phyloP scores from a whole-genome alignment of 30 jellyfish, hydroid and myxozoan species.

The Aurelia sp. region DNA sequence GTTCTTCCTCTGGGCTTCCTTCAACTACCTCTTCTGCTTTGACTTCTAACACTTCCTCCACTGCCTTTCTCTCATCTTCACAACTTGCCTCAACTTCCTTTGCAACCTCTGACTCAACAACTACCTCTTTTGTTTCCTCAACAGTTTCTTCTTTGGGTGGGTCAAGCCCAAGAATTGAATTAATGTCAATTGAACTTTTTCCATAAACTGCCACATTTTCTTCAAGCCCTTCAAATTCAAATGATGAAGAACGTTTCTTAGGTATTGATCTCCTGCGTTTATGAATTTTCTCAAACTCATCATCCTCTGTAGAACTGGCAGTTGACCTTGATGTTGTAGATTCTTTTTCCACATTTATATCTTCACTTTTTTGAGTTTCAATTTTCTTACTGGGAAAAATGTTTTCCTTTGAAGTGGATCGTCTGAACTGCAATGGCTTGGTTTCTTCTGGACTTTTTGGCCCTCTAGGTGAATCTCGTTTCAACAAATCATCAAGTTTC shows the following conservation, averaged over 20 bases:
- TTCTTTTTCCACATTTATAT: neutral
- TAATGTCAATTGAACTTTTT: slow-evolving; percentile 53
- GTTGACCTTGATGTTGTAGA: neutral
- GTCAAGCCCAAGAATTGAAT: slow-evolving; percentile 66
- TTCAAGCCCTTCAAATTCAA: slow-evolving; percentile 75
- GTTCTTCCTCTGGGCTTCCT: neutral
- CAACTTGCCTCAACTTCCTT: neutral
- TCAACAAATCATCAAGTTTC: slow-evolving; percentile 57
- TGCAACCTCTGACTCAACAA: neutral
- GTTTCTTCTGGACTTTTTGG: slow-evolving; percentile 48
- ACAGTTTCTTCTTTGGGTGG: slow-evolving; percentile 61
- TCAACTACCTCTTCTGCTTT: neutral
- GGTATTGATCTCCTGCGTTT: slow-evolving; percentile 48
- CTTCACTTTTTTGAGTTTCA: neutral
- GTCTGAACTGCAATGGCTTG: slow-evolving; percentile 1
- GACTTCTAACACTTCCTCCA: neutral
- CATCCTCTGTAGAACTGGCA: neutral
- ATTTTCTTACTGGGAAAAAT: slow-evolving; percentile 11
- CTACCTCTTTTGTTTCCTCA: slow-evolving; percentile 32
- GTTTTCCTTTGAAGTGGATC: slow-evolving; percentile 8
- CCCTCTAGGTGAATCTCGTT: slow-evolving; percentile 58
- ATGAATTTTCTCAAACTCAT: slow-evolving; percentile 42
- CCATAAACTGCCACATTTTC: slow-evolving; percentile 69
- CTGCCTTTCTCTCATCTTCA: neutral
- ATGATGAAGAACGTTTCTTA: slow-evolving; percentile 57